Evolutionary conservation across 64 coral and sea anemone genomes (phyloP).

Genomic region (Porites australiensis): DNA sequence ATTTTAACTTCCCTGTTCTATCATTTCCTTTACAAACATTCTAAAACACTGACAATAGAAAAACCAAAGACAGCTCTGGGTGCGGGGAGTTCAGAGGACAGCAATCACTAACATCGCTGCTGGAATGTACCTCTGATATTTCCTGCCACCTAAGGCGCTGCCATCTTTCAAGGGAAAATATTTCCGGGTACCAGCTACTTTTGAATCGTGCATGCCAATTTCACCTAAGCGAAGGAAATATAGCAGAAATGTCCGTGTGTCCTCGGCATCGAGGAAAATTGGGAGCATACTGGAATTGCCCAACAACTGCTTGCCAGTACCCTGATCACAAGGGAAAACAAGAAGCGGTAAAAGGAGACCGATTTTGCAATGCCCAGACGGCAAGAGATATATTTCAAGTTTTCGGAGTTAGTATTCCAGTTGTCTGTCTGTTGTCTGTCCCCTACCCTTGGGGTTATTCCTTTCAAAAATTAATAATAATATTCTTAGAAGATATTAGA

Average conservation of each 20-base stretch:
- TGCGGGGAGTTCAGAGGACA: slow-evolving; percentile 32
- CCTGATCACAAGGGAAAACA: slow-evolving; percentile 28
- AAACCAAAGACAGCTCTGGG: background rate
- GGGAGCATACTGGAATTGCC: background rate
- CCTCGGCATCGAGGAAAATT: background rate
- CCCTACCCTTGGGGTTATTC: no score
- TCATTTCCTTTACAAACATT: background rate
- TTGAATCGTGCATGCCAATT: background rate
- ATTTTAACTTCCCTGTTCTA: background rate
- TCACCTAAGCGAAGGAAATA: background rate
- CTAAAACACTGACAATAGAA: background rate
- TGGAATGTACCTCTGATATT: background rate
- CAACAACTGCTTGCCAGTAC: background rate
- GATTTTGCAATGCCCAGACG: background rate
- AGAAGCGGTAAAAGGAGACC: slow-evolving; percentile 5
- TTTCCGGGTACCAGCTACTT: background rate
- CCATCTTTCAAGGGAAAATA: slow-evolving; percentile 9
- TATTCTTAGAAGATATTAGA: no score
- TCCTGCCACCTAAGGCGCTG: slow-evolving; percentile 10
- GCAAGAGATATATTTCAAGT: no score
- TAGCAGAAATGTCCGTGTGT: background rate
- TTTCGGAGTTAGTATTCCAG: no score
- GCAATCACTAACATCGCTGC: background rate
- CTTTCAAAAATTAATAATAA: no score
- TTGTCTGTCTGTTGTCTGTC: no score